These are phyloP conservation scores for Lethrus apterus DNA, from an alignment of 1,140 invertebrate species.

Conservation along the genomic window DNA sequence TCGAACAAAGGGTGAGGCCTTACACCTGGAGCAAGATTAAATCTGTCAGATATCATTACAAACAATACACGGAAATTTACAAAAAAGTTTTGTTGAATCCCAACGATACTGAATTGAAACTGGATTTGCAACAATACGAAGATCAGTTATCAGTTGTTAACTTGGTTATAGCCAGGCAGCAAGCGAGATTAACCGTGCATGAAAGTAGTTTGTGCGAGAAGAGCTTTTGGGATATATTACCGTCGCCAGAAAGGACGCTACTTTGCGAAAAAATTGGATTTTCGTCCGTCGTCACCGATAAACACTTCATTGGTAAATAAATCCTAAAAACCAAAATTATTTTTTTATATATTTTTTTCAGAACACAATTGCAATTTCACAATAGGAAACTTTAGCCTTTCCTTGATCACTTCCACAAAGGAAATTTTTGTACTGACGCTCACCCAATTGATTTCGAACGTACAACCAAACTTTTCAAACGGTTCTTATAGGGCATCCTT, in stretches of 20 bases:
- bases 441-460: slow-evolving; percentile 49
- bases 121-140: slow-evolving; percentile 68
- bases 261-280: slow-evolving; percentile 56
- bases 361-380: slow-evolving; percentile 76
- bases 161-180: slow-evolving; percentile 70
- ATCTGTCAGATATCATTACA: slow-evolving; percentile 62
- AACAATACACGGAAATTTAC: slow-evolving; percentile 63
- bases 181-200: slow-evolving; percentile 64
- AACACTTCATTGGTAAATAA: slow-evolving; percentile 18
- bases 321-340: slow-evolving; percentile 12
- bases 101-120: slow-evolving; percentile 63
- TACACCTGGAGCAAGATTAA: slow-evolving; percentile 67
- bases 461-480: slow-evolving; percentile 29
- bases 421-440: slow-evolving; percentile 68
- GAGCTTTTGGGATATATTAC: slow-evolving; percentile 58
- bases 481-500: slow-evolving; percentile 25
- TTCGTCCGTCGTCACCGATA: slow-evolving; percentile 28
- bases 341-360: slow-evolving; percentile 40
- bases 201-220: slow-evolving; percentile 41
- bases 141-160: slow-evolving; percentile 65
- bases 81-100: slow-evolving; percentile 63
- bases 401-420: slow-evolving; percentile 59
- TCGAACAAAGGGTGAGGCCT: slow-evolving; percentile 63
- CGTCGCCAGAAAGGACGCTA: slow-evolving; percentile 55
- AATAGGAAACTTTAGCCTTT: slow-evolving; percentile 64